phyloP scores from a whole-genome alignment of 2,888 invertebrate genomes.

The Lithosia quadra region DNA sequence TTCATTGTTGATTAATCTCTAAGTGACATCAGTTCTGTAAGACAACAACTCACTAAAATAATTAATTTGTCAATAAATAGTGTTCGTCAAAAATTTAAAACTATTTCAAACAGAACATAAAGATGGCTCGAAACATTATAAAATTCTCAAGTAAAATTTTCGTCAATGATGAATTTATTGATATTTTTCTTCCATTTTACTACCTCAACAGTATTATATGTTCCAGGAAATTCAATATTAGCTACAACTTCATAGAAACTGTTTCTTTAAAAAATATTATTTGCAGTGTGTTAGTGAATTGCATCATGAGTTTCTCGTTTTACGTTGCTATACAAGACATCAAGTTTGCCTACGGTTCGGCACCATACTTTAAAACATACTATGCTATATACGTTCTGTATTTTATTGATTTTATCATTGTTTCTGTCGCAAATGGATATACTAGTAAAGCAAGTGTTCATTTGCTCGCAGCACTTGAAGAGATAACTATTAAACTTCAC shows the following conservation, averaged over 20 bases:
- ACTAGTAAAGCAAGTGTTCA: neutral
- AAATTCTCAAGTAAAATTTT: neutral
- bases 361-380: neutral
- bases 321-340: neutral
- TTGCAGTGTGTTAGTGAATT: neutral
- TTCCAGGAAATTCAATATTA: slow-evolving; percentile 9
- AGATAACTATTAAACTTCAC: neutral
- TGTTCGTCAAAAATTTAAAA: neutral
- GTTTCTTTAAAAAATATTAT: slow-evolving; percentile 6
- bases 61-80: neutral
- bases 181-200: slow-evolving; percentile 10
- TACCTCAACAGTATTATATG: slow-evolving; percentile 2
- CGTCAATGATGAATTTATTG: neutral
- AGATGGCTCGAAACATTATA: neutral
- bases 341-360: neutral
- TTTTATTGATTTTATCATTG: neutral
- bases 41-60: neutral
- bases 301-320: neutral
- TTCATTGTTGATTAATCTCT: neutral
- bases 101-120: neutral
- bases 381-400: neutral
- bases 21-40: neutral
- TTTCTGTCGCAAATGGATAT: neutral
- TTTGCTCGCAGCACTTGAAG: neutral
- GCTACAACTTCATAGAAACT: neutral